Evolutionary conservation across 2,888 invertebrate species (phyloP), one percentile per base, ranked within the genome.

Genomic region (Trachelus troglodyta): DNA sequence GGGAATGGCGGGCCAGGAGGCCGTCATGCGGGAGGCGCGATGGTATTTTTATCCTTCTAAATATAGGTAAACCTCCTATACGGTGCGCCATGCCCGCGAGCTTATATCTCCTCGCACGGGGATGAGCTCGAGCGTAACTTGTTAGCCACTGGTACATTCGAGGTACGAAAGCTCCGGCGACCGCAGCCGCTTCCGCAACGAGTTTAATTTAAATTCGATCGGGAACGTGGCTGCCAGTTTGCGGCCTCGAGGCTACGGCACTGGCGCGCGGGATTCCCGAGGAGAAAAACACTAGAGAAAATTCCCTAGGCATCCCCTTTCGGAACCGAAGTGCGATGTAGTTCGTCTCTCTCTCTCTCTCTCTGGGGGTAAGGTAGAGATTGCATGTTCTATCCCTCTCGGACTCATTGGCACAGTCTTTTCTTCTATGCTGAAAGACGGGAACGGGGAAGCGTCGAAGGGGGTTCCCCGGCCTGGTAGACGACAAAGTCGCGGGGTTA

Each of bases 1-100:
- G 88, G 90, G 90, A 90, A 85, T 87, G 88, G 85, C 89, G 88
- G 89, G 85, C 90, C 89, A 87, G 90, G 90, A 90, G 91, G 88
- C 88, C 89, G 89, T 88, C 87, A 89, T 89, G 90, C 90, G 91
- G 91, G 91, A 91, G 91, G 89, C 89, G 86, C 88, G 87, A 90
- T 87, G 88, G 87, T 91, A 91, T 91, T 91, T 91, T 91, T 90
- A 91, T 91, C 90, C 87, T 80, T 85, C 89, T 91, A 91, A 90
- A 91, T 90, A 90, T 91, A 91, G 88, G 85, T 82, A 87, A 89
- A 90, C 87, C 89, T 88, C 86, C 85, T 87, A 87, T 88, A 87
- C 86, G 86, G 85, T 88, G 88, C 86, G 88, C 89, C 88, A 88
- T 89, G 88, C 87, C 81, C 81, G 82, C 80, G 81, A 85, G 71